Evolutionary conservation across 2,797 vertebrate species (phyloP).

Genomic region (Darevskia mixta): DNA sequence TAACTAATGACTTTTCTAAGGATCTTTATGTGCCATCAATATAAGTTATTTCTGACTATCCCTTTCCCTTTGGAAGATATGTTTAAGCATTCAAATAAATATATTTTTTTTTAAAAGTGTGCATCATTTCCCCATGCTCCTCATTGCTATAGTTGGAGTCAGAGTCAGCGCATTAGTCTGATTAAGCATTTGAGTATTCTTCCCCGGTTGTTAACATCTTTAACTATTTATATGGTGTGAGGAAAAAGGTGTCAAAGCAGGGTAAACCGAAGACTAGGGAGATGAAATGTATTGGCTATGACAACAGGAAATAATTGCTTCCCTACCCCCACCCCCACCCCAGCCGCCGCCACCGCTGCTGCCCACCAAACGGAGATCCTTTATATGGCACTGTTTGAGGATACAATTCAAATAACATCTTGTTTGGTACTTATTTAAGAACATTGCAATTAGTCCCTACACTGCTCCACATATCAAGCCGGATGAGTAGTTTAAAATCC

Average conservation of each 20-base stretch:
- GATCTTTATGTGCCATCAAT: conserved; percentile 61
- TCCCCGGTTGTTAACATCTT: conserved; percentile 54
- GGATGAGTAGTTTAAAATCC: conserved; percentile 73
- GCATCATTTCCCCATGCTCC: conserved; percentile 13
- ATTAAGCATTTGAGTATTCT: conserved; percentile 67
- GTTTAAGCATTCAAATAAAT: conserved; percentile 46
- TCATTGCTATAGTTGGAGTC: conserved; percentile 55
- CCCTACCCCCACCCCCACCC: conserved; percentile 13
- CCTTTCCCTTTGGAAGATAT: conserved; percentile 54
- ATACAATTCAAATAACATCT: conserved; percentile 75
- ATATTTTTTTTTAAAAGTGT: conserved; percentile 7
- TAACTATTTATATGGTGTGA: conserved; percentile 67
- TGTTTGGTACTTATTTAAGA: conserved; percentile 80
- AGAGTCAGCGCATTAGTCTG: conserved; percentile 60
- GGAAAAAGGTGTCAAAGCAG: conserved; percentile 57
- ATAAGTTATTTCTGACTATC: conserved; percentile 55
- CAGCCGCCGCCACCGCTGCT: too few species aligned
- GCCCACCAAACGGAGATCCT: conserved; percentile 63
- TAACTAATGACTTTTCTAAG: conserved; percentile 59
- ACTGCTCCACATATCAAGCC: conserved; percentile 65
- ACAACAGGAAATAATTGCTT: conserved; percentile 77
- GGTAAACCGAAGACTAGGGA: conserved; percentile 59
- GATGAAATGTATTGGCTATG: conserved; percentile 75
- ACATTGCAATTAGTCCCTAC: conserved; percentile 78
- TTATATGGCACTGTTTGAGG: conserved; percentile 70